Evolutionary conservation across 2,888 invertebrate species (phyloP), one percentile per base, ranked within the genome.

Genomic region (Smittia sp.): DNA sequence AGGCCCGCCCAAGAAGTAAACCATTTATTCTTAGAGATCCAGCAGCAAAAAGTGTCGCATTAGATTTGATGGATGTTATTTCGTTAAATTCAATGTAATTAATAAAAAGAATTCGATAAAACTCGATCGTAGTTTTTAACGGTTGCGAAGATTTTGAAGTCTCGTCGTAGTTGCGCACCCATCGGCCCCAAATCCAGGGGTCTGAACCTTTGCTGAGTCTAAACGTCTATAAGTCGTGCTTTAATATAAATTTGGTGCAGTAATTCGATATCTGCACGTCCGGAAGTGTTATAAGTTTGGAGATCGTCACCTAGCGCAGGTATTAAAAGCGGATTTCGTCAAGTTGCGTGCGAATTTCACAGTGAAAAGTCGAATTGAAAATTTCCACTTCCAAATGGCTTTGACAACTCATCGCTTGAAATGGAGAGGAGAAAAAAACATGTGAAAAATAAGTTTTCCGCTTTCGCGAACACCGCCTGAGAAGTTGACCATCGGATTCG

Each of bases 1-100:
- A 6, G 11, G 9, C 18, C 22, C 77, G 15, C 76, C 15, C 18
- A 76, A 76, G 65, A 77, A 78, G 63, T 77, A 78, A 69, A 72
- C 58, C 58, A n/a, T 20, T 58, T 58, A 58, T 22, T 18, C 22
- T 20, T 58, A 20, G n/a, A n/a, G 46, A 46, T 46, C 46, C 46
- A 46, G 46, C 46, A 46, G 15, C 2, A 32, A 46, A 46, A 46
- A 46, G 18, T 58, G 1, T 18, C 58, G 18, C 18, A 13, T 22
- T 58, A 22, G 22, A 22, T 58, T 58, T 58, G 13, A 58, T 20
- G 46, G 58, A 58, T 7, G 18, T 6, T 18, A n/a, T 58, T 18
- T 22, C 18, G 20, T 58, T 22, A 58, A 58, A 58, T 58, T 58
- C 3, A 58, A 13, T 58, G 58, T 58, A 58, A 58, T 46, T n/a